Percentiles rank a stretch among this genome's conserved stretches.
These are phyloP conservation scores for Boloria selene DNA, from an alignment of 2,888 invertebrate species.

Conservation along the genomic window DNA sequence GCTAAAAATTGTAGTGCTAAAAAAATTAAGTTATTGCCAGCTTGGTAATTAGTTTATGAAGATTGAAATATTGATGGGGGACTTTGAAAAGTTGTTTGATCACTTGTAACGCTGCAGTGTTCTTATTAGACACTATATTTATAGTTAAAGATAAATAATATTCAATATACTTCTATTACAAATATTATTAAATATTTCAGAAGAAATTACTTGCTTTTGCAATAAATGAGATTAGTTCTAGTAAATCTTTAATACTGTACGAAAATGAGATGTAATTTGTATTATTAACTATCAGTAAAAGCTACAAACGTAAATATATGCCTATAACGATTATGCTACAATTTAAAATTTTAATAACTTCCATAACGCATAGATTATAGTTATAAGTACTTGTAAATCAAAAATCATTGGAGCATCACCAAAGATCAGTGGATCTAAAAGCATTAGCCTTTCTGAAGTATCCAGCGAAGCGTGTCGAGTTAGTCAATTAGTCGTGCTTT, in stretches of 20 bases:
- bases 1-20: conserved; percentile 64
- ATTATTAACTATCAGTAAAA: too few relatives aligned
- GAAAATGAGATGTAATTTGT: too few relatives aligned
- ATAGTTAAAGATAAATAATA: too few relatives aligned
- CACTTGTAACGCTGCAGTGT: not conserved
- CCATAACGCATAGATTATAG: conserved; percentile 2
- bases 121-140: not conserved
- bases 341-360: not conserved
- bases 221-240: too few relatives aligned
- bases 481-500: conserved; percentile 48
- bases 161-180: too few relatives aligned
- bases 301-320: too few relatives aligned
- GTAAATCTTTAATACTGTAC: too few relatives aligned
- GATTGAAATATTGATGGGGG: conserved; percentile 43
- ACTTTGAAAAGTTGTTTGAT: conserved; percentile 19
- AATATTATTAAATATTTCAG: too few relatives aligned
- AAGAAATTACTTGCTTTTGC: too few relatives aligned
- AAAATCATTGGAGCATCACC: conserved; percentile 39
- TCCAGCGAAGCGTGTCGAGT: conserved; percentile 40
- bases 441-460: conserved; percentile 37
- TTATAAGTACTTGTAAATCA: conserved; percentile 30
- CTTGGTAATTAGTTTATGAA: conserved; percentile 46
- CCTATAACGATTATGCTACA: not conserved
- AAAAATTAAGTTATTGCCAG: conserved; percentile 60
- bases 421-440: conserved; percentile 37